Evolutionary conservation across 2,113 vertebrate genomes (phyloP).

Genomic region (Recurvirostra avosetta): DNA sequence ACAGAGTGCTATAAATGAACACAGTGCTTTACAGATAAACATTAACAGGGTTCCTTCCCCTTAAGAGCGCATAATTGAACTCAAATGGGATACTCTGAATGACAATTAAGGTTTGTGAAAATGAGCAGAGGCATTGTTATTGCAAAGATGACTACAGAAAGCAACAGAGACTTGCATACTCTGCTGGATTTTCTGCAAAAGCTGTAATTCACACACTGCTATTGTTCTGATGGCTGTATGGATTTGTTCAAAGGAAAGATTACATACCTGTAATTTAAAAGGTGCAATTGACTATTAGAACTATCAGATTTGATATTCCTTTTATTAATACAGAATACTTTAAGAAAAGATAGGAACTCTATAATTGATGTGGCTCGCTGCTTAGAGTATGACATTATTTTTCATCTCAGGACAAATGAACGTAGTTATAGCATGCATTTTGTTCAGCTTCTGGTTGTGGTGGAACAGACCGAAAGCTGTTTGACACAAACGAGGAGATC

Average conservation of each 20-base stretch:
- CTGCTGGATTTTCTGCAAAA: constrained; percentile 2
- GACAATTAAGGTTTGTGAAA: constrained; percentile 55
- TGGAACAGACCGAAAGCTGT: background rate
- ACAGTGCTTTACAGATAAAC: constrained; percentile 46
- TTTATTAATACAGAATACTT: constrained; percentile 31
- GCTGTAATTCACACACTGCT: constrained; percentile 4
- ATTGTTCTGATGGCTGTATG: background rate
- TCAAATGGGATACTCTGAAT: constrained; percentile 27
- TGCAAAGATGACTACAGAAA: constrained; percentile 15
- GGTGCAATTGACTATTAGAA: constrained; percentile 1
- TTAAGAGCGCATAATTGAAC: constrained; percentile 54
- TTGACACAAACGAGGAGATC: constrained; percentile 2
- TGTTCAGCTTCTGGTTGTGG: background rate
- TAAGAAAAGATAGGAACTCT: constrained; percentile 7
- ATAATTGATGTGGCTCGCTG: background rate
- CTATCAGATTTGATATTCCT: constrained; percentile 1
- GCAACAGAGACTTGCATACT: constrained; percentile 18
- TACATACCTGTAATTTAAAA: constrained; percentile 40
- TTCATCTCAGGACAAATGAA: background rate
- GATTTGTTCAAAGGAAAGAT: constrained; percentile 30
- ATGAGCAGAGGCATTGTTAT: constrained; percentile 41
- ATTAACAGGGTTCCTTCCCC: constrained; percentile 51
- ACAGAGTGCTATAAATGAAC: constrained; percentile 54
- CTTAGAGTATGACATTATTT: background rate
- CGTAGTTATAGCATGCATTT: background rate